Evolutionary conservation across 1,140 invertebrate genomes (phyloP), one percentile per base, ranked within the genome.

Genomic region (Drosophila parabipectinata): DNA sequence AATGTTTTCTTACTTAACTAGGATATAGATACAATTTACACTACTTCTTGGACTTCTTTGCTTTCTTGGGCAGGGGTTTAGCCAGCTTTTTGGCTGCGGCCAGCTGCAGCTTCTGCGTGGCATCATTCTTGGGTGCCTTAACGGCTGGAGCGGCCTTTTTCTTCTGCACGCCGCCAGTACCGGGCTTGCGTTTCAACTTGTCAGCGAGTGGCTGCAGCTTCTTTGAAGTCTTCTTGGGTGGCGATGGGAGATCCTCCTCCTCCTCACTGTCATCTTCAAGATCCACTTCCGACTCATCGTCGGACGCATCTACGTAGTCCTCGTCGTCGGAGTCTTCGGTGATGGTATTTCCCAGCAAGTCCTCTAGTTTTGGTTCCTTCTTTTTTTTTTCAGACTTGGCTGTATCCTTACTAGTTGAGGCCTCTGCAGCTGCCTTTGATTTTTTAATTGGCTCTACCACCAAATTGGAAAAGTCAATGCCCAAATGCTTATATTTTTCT

Each of bases 251-350:
- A 1, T 67, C 58, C 9, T 72, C 54, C 21, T 82, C 78, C 4
- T 81, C 81, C 2, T 77, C 71, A 18, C 39, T 62, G 14, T 45
- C 51, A 4, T 15, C 34, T 2, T 44, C 51, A 5, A 61, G 9
- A 7, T 67, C 55, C 6, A 37, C 4, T 2, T 77, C 77, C 1
- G 50, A 58, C 6, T 72, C 79, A 63, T 74, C 54, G 5, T 71
- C 76, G 34, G 63, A 66, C 0, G 53, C 67, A 30, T 74, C 67
- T 1, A 72, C 79, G 56, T 81, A 91, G 24, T 91, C 89, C 57
- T 91, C 90, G 77, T 91, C 90, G 10, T 77, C 75, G 0, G 90
- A 91, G 48, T 91, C 88, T 3, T 91, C 91, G 34, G 87, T 83
- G n/a, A 91, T 77, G 9, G 91, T 91, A 8, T 61, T 88, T 41